A percentile compares a stretch with the other conserved stretches of the same genome.
phyloP scores from a whole-genome alignment of 2,888 invertebrate genomes.

The Cyclophora albipunctata region DNA sequence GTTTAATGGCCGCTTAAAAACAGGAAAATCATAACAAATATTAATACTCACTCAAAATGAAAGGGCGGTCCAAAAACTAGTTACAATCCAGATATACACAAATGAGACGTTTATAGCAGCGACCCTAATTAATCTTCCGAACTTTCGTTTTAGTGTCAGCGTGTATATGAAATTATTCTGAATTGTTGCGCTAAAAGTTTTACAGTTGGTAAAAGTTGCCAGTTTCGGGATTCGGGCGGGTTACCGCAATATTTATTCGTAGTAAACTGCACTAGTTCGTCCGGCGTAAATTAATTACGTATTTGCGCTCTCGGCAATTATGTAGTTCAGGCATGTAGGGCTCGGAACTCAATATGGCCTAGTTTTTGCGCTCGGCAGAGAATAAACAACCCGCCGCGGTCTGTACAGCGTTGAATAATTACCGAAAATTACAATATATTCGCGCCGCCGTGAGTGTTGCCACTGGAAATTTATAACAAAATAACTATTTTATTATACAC shows the following conservation, averaged over 20 bases:
- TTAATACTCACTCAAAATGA: too few species aligned
- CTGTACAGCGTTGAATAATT: constrained; percentile 34
- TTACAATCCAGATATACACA: neutral
- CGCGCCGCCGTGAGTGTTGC: constrained; percentile 5
- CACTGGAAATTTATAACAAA: neutral
- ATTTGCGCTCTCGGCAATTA: constrained; percentile 51
- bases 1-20: too few species aligned
- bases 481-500: too few species aligned
- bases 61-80: too few species aligned
- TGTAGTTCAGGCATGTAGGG: constrained; percentile 35
- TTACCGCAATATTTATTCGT: constrained; percentile 36
- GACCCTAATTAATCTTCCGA: constrained; percentile 29
- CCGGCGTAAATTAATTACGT: constrained; percentile 55
- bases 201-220: constrained; percentile 31
- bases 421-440: constrained; percentile 28
- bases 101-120: constrained; percentile 1
- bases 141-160: constrained; percentile 26
- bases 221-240: constrained; percentile 17
- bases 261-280: constrained; percentile 29
- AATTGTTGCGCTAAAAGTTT: constrained; percentile 31
- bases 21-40: too few species aligned
- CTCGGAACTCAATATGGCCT: constrained; percentile 46
- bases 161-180: constrained; percentile 28
- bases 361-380: constrained; percentile 36
- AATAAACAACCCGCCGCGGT: constrained; percentile 16